These are phyloP conservation scores for Cydia amplana DNA, from an alignment of 1,140 invertebrate species.

Conservation along the genomic window DNA sequence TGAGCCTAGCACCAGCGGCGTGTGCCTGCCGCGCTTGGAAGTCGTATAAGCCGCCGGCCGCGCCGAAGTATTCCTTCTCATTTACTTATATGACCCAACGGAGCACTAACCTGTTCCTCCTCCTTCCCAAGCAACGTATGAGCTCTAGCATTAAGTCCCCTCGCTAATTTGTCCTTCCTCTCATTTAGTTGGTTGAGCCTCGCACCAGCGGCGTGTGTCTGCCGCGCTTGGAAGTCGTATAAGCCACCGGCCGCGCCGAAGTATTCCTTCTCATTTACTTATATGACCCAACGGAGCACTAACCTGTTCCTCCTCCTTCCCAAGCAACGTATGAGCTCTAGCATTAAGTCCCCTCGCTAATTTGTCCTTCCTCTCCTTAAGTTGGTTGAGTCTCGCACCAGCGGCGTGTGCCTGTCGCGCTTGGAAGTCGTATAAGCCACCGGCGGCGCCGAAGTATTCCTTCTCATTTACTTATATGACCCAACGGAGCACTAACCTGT, in stretches of 20 bases:
- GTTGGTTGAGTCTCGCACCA: constrained; percentile 80
- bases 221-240: constrained; percentile 77
- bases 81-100: neutral
- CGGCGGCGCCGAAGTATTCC: constrained; percentile 85
- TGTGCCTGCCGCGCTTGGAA: constrained; percentile 80
- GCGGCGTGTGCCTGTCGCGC: constrained; percentile 81
- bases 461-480: constrained; percentile 79
- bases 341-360: constrained; percentile 88
- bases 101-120: constrained; percentile 85
- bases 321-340: constrained; percentile 91
- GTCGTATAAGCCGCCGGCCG: constrained; percentile 76
- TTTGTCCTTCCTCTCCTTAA: constrained; percentile 85
- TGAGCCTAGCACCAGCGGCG: constrained; percentile 81
- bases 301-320: constrained; percentile 91
- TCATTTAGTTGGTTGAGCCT: constrained; percentile 83
- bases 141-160: constrained; percentile 89
- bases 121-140: constrained; percentile 92
- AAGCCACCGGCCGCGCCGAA: constrained; percentile 84
- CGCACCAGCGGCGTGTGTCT: constrained; percentile 82
- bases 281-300: constrained; percentile 75
- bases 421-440: constrained; percentile 79
- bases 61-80: no score
- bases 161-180: constrained; percentile 85
- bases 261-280: constrained; percentile 83
- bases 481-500: constrained; percentile 82